These are phyloP conservation scores for Clarias magur DNA, from an alignment of 2,113 vertebrate genomes.

Conservation along the genomic window DNA sequence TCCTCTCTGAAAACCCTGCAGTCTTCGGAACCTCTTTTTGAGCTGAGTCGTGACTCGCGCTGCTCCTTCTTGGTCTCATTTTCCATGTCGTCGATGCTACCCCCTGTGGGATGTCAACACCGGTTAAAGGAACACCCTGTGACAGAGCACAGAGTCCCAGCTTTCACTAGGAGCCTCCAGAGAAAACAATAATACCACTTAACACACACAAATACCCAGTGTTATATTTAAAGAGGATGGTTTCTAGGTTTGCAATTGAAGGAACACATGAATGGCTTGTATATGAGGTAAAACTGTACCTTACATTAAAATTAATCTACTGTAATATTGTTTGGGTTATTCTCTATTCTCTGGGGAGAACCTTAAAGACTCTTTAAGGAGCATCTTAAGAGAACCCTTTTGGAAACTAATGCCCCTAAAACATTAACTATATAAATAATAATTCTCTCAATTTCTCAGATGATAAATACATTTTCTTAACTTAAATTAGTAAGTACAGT, in stretches of 20 bases:
- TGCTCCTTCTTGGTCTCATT: constrained; percentile 58
- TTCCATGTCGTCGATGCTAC: constrained; percentile 61
- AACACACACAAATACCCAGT: neutral
- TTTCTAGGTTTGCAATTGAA: neutral
- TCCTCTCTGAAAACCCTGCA: constrained; percentile 78
- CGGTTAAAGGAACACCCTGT: constrained; percentile 55
- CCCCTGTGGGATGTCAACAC: constrained; percentile 62
- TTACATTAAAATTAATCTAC: neutral
- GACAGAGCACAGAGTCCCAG: constrained; percentile 32
- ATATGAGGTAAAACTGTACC: neutral
- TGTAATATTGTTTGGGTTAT: neutral
- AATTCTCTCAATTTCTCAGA: neutral
- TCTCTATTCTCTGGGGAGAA: neutral
- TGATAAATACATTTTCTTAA: neutral
- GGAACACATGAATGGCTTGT: neutral
- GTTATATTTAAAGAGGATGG: neutral
- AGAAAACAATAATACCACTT: constrained; percentile 54
- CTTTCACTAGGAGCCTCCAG: constrained; percentile 31
- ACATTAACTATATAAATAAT: neutral
- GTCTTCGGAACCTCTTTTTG: constrained; percentile 80
- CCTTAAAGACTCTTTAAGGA: neutral
- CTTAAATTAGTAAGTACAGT: too few species aligned
- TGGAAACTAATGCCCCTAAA: neutral
- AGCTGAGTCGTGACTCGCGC: constrained; percentile 72
- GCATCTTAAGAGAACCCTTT: neutral